Conservation (phyloP, 2,113 vertebrate genomes). For the Solenodon paradoxus region DNA sequence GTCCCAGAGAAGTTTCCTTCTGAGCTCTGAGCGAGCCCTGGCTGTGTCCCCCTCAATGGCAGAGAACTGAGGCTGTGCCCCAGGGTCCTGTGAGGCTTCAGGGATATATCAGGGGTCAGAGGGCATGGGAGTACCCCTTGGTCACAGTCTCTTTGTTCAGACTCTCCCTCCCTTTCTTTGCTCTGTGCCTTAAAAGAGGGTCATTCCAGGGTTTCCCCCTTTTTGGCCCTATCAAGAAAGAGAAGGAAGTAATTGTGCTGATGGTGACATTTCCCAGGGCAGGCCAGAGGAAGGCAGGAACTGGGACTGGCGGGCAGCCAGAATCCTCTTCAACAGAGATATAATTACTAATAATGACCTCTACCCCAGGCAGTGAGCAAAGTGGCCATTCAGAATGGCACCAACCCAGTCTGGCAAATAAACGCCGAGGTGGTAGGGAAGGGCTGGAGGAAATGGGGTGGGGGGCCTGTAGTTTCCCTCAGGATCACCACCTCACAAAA, state of each 20-base stretch:
- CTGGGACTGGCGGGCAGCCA: conserved; percentile 76
- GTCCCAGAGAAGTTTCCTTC: not conserved
- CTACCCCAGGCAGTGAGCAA: conserved; percentile 60
- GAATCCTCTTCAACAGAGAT: conserved; percentile 65
- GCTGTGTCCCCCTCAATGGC: not conserved
- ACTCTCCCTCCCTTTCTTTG: not conserved
- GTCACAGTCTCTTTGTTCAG: not conserved
- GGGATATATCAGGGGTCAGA: not conserved
- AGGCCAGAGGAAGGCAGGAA: conserved; percentile 66
- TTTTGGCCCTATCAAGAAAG: not conserved
- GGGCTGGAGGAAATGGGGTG: not conserved
- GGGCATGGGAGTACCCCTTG: not conserved
- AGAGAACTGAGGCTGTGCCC: not conserved
- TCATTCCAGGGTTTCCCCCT: not conserved
- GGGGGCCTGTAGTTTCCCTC: not conserved
- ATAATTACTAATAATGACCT: conserved; percentile 76
- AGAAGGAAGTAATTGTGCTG: conserved; percentile 63
- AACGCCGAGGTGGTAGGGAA: not conserved
- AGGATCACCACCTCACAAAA: not conserved
- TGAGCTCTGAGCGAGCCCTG: not conserved
- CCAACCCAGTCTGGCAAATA: conserved; percentile 49
- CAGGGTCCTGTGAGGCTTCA: not conserved
- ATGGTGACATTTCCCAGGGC: conserved; percentile 54
- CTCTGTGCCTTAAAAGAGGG: not conserved
- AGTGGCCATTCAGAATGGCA: conserved; percentile 63